A percentile compares a stretch with the other conserved stretches of the same genome.
Conservation (phyloP, 2,797 vertebrate genomes). For the Allobates femoralis region DNA sequence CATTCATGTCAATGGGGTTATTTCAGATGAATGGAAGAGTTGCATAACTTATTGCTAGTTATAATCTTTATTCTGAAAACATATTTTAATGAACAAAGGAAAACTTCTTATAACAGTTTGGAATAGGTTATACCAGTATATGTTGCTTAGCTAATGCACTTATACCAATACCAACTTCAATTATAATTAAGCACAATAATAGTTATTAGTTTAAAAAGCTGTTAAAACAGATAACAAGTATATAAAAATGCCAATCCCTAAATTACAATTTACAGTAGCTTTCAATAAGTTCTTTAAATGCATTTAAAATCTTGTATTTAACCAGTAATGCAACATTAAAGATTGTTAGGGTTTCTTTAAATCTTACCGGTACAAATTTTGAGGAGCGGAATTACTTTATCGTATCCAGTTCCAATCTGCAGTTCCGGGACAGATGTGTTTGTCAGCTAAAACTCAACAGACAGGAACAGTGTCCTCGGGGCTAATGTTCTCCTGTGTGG, state of each 20-base stretch:
- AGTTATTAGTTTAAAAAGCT: background rate
- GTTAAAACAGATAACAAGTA: background rate
- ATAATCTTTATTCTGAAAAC: background rate
- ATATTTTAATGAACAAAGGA: background rate
- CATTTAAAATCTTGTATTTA: background rate
- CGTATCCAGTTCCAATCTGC: slow-evolving; percentile 39
- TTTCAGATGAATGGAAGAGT: too few relatives aligned
- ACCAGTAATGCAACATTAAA: background rate
- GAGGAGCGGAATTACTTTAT: slow-evolving; percentile 1
- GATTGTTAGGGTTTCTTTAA: slow-evolving; percentile 3
- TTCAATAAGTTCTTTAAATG: background rate
- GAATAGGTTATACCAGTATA: too few relatives aligned
- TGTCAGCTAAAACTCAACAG: slow-evolving; percentile 31
- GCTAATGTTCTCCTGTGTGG: slow-evolving; percentile 36
- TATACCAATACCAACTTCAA: background rate
- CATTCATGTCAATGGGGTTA: too few relatives aligned
- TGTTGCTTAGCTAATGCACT: background rate
- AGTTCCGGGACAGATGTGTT: slow-evolving; percentile 56
- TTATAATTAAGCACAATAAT: background rate
- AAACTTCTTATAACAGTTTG: background rate
- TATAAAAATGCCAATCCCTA: background rate
- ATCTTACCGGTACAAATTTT: slow-evolving; percentile 41
- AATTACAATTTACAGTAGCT: background rate
- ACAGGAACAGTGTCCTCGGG: slow-evolving; percentile 32
- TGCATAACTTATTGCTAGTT: too few relatives aligned